phyloP scores from a whole-genome alignment of 2,888 invertebrate species.

The Cabera pusaria region DNA sequence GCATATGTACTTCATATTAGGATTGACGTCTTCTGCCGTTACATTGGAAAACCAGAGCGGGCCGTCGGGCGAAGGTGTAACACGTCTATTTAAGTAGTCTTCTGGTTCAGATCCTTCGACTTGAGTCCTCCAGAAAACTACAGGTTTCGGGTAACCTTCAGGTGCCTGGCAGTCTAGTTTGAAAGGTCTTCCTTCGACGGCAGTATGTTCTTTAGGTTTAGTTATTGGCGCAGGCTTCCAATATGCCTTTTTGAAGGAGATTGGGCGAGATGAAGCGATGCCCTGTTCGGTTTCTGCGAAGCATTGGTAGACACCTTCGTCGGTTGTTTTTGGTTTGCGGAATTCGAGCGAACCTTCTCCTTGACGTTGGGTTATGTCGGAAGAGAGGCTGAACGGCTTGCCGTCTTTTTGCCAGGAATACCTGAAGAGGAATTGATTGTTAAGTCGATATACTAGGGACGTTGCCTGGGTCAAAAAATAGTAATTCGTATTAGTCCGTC shows the following conservation, averaged over 20 bases:
- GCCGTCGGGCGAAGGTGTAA: conserved; percentile 57
- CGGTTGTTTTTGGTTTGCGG: conserved; percentile 46
- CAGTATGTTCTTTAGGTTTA: conserved; percentile 43
- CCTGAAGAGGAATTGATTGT: conserved; percentile 36
- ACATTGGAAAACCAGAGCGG: conserved; percentile 62
- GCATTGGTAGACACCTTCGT: conserved; percentile 63
- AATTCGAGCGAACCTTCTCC: conserved; percentile 56
- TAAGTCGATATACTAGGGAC: too few relatives aligned
- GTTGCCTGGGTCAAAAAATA: too few relatives aligned
- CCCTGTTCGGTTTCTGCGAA: conserved; percentile 51
- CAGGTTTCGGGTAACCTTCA: conserved; percentile 58
- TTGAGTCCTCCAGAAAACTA: conserved; percentile 57
- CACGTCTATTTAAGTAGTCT: conserved; percentile 43
- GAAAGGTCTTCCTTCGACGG: conserved; percentile 57
- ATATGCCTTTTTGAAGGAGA: conserved; percentile 47
- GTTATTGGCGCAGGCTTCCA: conserved; percentile 41
- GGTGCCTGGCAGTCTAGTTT: conserved; percentile 58
- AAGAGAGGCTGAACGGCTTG: conserved; percentile 38
- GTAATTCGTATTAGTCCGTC: too few relatives aligned
- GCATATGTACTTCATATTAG: conserved; percentile 57
- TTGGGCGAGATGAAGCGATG: conserved; percentile 49
- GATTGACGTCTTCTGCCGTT: conserved; percentile 49
- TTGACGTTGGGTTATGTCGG: conserved; percentile 41
- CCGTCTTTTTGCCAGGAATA: conserved; percentile 62
- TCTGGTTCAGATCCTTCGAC: conserved; percentile 40